A percentile compares a stretch with the other conserved stretches of the same genome.
Evolutionary conservation across 1,140 invertebrate species (phyloP).

Genomic region (Hylyphantes graminicola): DNA sequence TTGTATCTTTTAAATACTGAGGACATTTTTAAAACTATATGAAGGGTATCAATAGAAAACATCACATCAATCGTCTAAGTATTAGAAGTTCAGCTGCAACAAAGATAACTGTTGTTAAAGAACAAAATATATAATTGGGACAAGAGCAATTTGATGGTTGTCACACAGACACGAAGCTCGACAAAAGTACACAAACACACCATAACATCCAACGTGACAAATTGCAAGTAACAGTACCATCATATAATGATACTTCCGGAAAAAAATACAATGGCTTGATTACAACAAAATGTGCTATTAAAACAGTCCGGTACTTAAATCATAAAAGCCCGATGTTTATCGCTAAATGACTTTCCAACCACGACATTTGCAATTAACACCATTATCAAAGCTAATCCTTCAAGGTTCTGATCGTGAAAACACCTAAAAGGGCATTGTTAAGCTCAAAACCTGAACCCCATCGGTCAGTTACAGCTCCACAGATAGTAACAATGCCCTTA

Average conservation of each 20-base stretch:
- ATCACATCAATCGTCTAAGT: no score
- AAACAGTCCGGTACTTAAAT: conserved; percentile 30
- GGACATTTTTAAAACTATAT: no score
- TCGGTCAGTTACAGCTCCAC: conserved; percentile 14
- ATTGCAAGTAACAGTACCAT: conserved; percentile 30
- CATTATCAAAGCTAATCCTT: conserved; percentile 40
- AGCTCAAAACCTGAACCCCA: conserved; percentile 28
- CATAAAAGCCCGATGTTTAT: conserved; percentile 25
- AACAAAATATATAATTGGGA: conserved; percentile 3
- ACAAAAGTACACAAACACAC: conserved; percentile 18
- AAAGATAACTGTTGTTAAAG: no score
- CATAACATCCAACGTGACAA: conserved; percentile 32
- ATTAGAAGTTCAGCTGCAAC: no score
- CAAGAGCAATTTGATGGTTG: conserved; percentile 19
- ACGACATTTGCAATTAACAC: conserved; percentile 36
- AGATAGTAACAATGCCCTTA: conserved; percentile 37
- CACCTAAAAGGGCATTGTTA: conserved; percentile 42
- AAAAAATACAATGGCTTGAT: conserved; percentile 8
- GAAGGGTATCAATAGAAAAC: no score
- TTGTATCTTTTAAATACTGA: no score
- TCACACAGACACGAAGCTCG: background rate
- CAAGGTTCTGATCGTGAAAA: conserved; percentile 1
- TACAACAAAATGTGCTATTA: conserved; percentile 27
- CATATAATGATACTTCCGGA: conserved; percentile 34
- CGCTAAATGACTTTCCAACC: conserved; percentile 34